phyloP scores from a whole-genome alignment of 1,140 invertebrate genomes.

The Drosophila azteca region DNA sequence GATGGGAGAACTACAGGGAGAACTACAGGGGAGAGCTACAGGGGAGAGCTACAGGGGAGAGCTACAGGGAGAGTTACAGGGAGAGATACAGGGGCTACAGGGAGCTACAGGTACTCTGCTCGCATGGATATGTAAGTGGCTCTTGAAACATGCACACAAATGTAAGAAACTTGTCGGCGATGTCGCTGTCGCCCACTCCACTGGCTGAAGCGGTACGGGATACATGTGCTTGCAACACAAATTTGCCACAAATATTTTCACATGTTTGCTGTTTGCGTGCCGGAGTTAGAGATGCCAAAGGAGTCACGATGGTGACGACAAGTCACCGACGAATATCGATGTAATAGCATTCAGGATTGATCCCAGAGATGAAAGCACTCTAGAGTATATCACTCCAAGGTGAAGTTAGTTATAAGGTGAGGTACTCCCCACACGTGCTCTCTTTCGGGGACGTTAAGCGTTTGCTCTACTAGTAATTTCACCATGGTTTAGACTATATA shows the following conservation, averaged over 20 bases:
- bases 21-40: conserved; percentile 2
- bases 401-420: no score
- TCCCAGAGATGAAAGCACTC: no score
- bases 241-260: conserved; percentile 36
- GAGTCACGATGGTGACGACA: no score
- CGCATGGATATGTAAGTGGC: conserved; percentile 15
- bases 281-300: background rate
- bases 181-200: background rate
- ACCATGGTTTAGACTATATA: no score
- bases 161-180: conserved; percentile 57
- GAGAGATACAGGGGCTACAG: background rate
- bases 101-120: conserved; percentile 19
- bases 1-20: background rate
- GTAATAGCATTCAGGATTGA: no score
- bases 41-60: background rate
- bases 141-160: conserved; percentile 43
- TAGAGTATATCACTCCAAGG: no score
- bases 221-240: conserved; percentile 29
- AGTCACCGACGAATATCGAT: no score
- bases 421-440: no score
- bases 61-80: conserved; percentile 6
- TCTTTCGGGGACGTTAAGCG: no score
- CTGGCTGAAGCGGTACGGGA: background rate
- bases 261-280: conserved; percentile 9
- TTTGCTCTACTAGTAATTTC: no score